These are phyloP conservation scores for Sebastes vulpes DNA, from an alignment of 2,797 vertebrate genomes.

Conservation along the genomic window DNA sequence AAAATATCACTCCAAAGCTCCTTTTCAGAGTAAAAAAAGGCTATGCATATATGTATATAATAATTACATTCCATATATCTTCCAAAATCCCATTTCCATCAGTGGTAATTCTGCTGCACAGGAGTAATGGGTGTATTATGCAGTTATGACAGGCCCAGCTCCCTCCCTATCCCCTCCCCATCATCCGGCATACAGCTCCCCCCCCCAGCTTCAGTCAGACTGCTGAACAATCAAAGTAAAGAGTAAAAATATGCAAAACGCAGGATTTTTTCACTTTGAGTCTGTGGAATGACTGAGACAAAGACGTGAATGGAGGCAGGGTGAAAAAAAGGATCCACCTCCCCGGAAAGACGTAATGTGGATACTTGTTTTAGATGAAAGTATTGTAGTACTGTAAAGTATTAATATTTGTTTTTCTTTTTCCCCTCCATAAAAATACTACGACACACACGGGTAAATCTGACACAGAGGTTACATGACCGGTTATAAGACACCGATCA, in stretches of 20 bases:
- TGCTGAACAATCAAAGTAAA: slow-evolving; percentile 78
- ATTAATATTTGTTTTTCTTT: not conserved
- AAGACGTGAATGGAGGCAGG: slow-evolving; percentile 25
- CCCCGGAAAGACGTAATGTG: not conserved
- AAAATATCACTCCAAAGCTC: slow-evolving; percentile 64
- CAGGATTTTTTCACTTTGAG: slow-evolving; percentile 66
- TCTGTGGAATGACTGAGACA: slow-evolving; percentile 54
- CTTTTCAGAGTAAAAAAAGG: slow-evolving; percentile 67
- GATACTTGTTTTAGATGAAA: not conserved
- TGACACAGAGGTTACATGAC: slow-evolving; percentile 21
- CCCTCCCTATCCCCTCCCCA: slow-evolving; percentile 62
- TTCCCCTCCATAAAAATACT: not conserved
- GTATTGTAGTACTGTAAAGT: not conserved
- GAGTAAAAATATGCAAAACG: slow-evolving; percentile 75
- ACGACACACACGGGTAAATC: not conserved
- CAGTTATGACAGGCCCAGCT: slow-evolving; percentile 82
- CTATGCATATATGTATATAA: slow-evolving; percentile 87
- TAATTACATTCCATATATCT: slow-evolving; percentile 88
- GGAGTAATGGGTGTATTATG: slow-evolving; percentile 87
- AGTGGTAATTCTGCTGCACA: slow-evolving; percentile 81
- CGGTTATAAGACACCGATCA: slow-evolving; percentile 20
- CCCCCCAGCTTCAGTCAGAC: slow-evolving; percentile 58
- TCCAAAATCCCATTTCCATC: slow-evolving; percentile 87
- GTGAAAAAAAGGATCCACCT: slow-evolving; percentile 16
- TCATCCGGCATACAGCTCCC: slow-evolving; percentile 40